Base-by-base conservation (phyloP, 2,888 invertebrate species). In the Beris chalybata region DNA sequence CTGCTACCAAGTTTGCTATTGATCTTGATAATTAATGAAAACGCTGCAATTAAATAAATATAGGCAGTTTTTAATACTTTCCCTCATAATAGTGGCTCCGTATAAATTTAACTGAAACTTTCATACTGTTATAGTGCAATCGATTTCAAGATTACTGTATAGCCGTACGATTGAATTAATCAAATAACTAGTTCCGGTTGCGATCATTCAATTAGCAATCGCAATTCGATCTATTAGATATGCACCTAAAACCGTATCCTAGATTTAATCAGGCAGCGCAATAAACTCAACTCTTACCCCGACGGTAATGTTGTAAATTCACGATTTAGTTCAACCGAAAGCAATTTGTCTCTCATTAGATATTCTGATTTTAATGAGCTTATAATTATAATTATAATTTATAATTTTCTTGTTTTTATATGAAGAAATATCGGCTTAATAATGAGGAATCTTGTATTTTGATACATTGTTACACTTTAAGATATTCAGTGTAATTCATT, bases 151-250 rank as follows among this genome's bases (percentile, higher is more conserved):
- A 54, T 54, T 54, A 32, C 54, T 32, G 54, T 54, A 32, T 54
- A 5, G 54, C 4, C n/a, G 31, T 31, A 29, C 54, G 7, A 38
- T 38, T 5, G 54, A 30, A 4, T 54, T 31, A 54, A 54, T 54
- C 54, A 54, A n/a, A 12, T 54, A 1, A 30, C 12, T 11, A 7
- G 9, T 32, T 11, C 54, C 11, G 32, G 31, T 31, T 54, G 31
- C 31, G 31, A 54, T 54, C 54, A 54, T 54, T 31, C 54, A 54
- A 54, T 54, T 54, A 54, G 31, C 54, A 54, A 54, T 32, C 54
- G 54, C 54, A 54, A 54, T 31, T 54, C 12, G 54, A 54, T 54
- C 31, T 54, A 30, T 54, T 13, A 54, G 31, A 54, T 31, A 11
- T 30, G 31, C 29, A 13, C 30, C 38, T 38, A 13, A 48, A 4